phyloP scores from a whole-genome alignment of 1,140 invertebrate genomes.

The Camponotus pennsylvanicus region DNA sequence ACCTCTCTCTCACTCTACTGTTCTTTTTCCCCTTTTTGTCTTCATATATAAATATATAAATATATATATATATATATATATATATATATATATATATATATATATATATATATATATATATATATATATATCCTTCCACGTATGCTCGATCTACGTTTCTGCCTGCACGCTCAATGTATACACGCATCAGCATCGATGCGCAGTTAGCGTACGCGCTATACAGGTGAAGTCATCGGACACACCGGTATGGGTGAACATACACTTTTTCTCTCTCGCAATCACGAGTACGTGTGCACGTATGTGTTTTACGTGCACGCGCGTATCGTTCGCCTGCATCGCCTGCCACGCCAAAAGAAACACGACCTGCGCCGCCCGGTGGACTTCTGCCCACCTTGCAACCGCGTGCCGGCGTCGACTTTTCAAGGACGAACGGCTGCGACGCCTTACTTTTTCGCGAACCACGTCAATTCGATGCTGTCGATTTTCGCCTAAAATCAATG shows the following conservation, averaged over 20 bases:
- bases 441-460: slow-evolving; percentile 35
- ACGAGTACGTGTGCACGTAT: slow-evolving; percentile 4
- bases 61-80: background rate
- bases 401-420: slow-evolving; percentile 54
- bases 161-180: slow-evolving; percentile 42
- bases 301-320: slow-evolving; percentile 10
- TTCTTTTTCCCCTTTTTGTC: slow-evolving; percentile 51
- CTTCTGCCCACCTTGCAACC: slow-evolving; percentile 55
- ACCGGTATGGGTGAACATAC: slow-evolving; percentile 23
- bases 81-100: slow-evolving; percentile 29
- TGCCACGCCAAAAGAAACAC: slow-evolving; percentile 70
- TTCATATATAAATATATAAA: slow-evolving; percentile 1
- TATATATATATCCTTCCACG: slow-evolving; percentile 17
- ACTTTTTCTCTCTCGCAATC: slow-evolving; percentile 28
- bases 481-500: background rate
- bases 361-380: slow-evolving; percentile 53
- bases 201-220: slow-evolving; percentile 33
- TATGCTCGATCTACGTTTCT: slow-evolving; percentile 35
- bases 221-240: slow-evolving; percentile 59
- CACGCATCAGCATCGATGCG: slow-evolving; percentile 67
- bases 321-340: slow-evolving; percentile 66
- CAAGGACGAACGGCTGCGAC: slow-evolving; percentile 61
- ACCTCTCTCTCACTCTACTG: background rate
- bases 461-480: background rate
- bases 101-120: background rate